Percentiles rank a stretch among this genome's conserved stretches.
Evolutionary conservation across 2,888 invertebrate species (phyloP).

Genomic region (Melinopterus prodromus): DNA sequence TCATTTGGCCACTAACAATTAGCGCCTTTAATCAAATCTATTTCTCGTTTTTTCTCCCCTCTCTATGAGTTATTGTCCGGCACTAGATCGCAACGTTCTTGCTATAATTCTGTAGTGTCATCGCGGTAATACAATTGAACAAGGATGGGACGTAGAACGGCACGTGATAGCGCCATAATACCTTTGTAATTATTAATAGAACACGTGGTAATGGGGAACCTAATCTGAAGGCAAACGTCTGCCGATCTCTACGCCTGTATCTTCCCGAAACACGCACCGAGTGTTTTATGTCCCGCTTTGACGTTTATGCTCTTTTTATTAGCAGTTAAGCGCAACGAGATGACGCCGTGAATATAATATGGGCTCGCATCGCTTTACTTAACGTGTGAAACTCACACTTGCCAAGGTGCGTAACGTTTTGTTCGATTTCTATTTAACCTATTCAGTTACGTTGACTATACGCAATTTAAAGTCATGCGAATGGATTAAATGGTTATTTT

Average conservation of each 20-base stretch:
- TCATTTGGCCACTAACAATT: not conserved
- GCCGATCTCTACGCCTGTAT: constrained; percentile 51
- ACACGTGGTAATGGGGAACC: not conserved
- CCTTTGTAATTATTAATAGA: constrained; percentile 4
- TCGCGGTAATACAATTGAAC: not conserved
- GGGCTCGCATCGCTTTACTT: not conserved
- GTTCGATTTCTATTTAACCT: too few relatives aligned
- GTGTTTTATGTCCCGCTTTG: constrained; percentile 56
- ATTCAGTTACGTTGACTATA: too few relatives aligned
- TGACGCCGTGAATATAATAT: not conserved
- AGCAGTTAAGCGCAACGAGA: constrained; percentile 52
- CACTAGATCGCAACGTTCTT: not conserved
- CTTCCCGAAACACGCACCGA: constrained; percentile 57
- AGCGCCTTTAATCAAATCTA: constrained; percentile 4
- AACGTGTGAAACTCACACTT: not conserved
- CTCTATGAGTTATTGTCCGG: not conserved
- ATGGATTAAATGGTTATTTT: too few relatives aligned
- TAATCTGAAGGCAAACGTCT: constrained; percentile 4
- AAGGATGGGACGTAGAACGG: not conserved
- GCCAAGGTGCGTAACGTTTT: not conserved
- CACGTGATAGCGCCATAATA: constrained; percentile 4
- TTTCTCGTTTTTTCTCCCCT: not conserved
- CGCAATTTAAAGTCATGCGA: too few relatives aligned
- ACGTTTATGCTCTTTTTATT: constrained; percentile 60
- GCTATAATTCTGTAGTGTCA: not conserved